phyloP scores from a whole-genome alignment of 2,888 invertebrate genomes.

The Eucera pruinosa region DNA sequence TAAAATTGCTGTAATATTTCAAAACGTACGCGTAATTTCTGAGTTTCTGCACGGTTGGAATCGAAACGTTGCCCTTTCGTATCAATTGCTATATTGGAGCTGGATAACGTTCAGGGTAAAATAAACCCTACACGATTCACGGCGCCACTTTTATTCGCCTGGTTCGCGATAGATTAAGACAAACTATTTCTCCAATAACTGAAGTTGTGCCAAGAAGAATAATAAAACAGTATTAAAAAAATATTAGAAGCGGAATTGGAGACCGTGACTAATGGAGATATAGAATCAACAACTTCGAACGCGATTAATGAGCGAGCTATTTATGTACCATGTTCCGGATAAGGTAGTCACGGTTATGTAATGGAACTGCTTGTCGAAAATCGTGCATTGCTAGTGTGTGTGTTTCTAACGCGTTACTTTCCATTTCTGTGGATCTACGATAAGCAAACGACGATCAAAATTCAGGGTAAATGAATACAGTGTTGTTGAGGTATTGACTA shows the following conservation, averaged over 20 bases:
- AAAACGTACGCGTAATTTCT: too few species aligned
- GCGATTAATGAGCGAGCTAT: conserved; percentile 6
- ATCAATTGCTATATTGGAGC: too few species aligned
- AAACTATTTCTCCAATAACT: too few species aligned
- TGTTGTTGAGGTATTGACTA: neutral
- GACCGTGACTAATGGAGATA: conserved; percentile 31
- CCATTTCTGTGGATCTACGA: neutral
- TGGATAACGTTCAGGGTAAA: too few species aligned
- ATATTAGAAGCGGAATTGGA: neutral
- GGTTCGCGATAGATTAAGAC: too few species aligned
- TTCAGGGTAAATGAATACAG: conserved; percentile 7
- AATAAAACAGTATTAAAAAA: too few species aligned
- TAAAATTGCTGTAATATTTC: too few species aligned
- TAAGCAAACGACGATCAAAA: neutral
- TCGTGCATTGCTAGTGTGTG: neutral
- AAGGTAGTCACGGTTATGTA: neutral
- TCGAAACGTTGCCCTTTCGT: too few species aligned
- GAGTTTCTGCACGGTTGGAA: too few species aligned
- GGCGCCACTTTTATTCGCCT: too few species aligned
- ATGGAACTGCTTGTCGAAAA: neutral
- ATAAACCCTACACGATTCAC: too few species aligned
- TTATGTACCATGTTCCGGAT: neutral
- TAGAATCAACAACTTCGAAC: neutral
- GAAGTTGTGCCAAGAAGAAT: too few species aligned
- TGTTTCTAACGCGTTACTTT: conserved; percentile 1